Evolutionary conservation across 2,888 invertebrate species (phyloP).

Genomic region (Andrena camellia): DNA sequence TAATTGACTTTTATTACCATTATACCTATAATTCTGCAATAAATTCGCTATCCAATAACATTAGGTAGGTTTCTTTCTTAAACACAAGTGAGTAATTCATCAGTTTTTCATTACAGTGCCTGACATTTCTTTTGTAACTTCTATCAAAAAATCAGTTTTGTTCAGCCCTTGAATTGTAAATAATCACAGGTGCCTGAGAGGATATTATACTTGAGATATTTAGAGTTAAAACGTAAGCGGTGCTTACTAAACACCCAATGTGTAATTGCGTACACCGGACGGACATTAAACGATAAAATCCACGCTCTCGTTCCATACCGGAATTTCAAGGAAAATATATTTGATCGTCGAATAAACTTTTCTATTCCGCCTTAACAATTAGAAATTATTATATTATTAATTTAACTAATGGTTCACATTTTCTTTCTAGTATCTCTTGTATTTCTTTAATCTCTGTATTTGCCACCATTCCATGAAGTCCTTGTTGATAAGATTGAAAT

Average conservation of each 20-base stretch:
- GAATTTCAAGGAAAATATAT: background rate
- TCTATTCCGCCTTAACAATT: conserved; percentile 9
- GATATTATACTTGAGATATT: conserved; percentile 79
- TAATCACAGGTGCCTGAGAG: conserved; percentile 84
- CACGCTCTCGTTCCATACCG: conserved; percentile 13
- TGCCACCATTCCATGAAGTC: conserved; percentile 1
- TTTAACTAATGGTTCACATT: conserved; percentile 21
- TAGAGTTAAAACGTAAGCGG: conserved; percentile 74
- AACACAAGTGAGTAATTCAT: background rate
- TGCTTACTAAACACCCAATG: conserved; percentile 33
- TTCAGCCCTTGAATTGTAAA: conserved; percentile 80
- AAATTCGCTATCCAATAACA: background rate
- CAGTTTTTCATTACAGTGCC: background rate
- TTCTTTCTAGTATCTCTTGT: no score
- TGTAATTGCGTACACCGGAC: conserved; percentile 38
- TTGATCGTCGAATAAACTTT: conserved; percentile 11
- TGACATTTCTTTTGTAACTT: background rate
- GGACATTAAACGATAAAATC: conserved; percentile 37
- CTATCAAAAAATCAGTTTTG: background rate
- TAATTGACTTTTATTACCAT: background rate
- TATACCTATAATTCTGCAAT: background rate
- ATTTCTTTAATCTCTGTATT: conserved; percentile 23
- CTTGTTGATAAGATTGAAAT: conserved; percentile 26
- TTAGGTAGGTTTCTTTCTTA: background rate
- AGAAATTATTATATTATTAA: conserved; percentile 3